Evolutionary conservation across 2,888 invertebrate species (phyloP).

Genomic region (Sarcophaga caerulescens): DNA sequence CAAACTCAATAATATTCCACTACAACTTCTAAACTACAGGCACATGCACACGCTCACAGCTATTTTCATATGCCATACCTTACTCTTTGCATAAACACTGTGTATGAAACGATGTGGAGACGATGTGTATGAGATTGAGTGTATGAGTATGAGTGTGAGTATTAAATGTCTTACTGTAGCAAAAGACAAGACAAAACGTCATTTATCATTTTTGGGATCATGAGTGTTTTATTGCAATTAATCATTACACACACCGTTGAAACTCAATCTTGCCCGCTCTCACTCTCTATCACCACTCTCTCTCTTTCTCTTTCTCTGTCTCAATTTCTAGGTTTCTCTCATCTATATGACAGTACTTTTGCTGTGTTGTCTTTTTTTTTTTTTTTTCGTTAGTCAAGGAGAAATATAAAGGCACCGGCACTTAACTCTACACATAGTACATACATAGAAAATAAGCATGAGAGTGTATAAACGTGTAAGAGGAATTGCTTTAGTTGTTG

Average conservation of each 20-base stretch:
- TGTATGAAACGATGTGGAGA: background rate
- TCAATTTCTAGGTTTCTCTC: too few relatives aligned
- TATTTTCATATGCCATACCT: too few relatives aligned
- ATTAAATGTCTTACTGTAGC: conserved; percentile 46
- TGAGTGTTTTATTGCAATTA: conserved; percentile 80
- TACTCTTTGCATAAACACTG: background rate
- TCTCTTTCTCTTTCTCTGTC: background rate
- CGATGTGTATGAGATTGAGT: background rate
- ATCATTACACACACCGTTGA: conserved; percentile 75
- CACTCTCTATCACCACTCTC: background rate
- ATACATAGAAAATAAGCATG: conserved; percentile 15
- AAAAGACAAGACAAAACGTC: conserved; percentile 72
- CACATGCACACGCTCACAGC: too few relatives aligned
- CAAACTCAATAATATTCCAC: background rate
- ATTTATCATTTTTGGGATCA: conserved; percentile 79
- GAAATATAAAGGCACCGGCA: too few relatives aligned
- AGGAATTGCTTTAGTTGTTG: background rate
- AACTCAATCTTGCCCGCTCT: conserved; percentile 57
- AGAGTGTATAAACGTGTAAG: background rate
- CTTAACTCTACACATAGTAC: background rate
- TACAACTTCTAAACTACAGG: background rate
- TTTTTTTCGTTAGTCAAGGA: background rate
- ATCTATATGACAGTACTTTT: too few relatives aligned
- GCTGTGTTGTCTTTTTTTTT: too few relatives aligned
- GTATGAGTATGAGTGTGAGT: background rate